Evolutionary conservation across 2,797 vertebrate genomes (phyloP).

Genomic region (Sebastolobus altivelis): DNA sequence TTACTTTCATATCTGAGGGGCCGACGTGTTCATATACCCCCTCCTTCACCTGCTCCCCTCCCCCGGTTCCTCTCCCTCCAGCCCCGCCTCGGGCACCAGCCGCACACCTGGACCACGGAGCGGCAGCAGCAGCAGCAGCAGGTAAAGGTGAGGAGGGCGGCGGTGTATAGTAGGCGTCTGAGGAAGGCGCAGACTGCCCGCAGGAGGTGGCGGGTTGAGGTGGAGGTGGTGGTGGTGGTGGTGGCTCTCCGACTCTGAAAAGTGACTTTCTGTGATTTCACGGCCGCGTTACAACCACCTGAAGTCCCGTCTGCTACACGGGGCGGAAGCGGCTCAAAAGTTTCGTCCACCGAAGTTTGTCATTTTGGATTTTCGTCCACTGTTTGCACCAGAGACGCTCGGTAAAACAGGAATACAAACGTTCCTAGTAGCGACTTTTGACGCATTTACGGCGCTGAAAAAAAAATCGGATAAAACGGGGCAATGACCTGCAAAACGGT

Average conservation of each 20-base stretch:
- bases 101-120: constrained; percentile 65
- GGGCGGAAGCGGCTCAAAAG: constrained; percentile 7
- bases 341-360: not conserved
- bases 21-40: not conserved
- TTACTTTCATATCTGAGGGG: not conserved
- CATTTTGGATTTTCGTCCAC: not conserved
- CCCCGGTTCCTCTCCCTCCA: not conserved
- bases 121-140: constrained; percentile 28
- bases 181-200: not conserved
- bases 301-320: not conserved
- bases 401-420: not conserved
- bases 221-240: too few relatives aligned
- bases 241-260: not conserved
- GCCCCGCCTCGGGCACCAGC: constrained; percentile 45
- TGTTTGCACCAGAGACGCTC: not conserved
- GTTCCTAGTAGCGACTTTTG: not conserved
- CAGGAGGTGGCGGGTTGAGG: not conserved
- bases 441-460: not conserved
- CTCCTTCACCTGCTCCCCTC: not conserved
- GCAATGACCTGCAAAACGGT: not conserved
- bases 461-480: not conserved
- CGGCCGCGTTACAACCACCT: not conserved
- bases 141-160: constrained; percentile 38
- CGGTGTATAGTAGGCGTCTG: not conserved
- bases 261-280: constrained; percentile 16